Evolutionary conservation across 2,888 invertebrate species (phyloP).

Genomic region (Troides helena): DNA sequence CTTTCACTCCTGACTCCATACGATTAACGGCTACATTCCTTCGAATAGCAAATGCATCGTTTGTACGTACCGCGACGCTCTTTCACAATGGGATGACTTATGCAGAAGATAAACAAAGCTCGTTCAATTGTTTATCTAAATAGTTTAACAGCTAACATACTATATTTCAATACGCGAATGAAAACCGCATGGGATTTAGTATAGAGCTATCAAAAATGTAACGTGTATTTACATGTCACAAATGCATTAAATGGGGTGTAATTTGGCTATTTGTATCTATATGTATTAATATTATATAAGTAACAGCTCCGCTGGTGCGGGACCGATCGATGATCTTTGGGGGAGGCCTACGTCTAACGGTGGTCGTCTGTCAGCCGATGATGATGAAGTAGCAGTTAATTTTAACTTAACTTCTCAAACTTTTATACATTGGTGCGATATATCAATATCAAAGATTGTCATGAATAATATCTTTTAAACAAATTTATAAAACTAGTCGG

Average conservation of each 20-base stretch:
- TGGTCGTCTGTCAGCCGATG: too few species aligned
- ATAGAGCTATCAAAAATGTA: too few species aligned
- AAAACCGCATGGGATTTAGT: too few species aligned
- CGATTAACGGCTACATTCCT: constrained; percentile 17
- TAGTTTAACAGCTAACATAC: constrained; percentile 14
- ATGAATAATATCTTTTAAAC: not conserved
- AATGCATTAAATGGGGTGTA: too few species aligned
- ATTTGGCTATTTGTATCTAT: not conserved
- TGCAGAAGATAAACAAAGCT: constrained; percentile 27
- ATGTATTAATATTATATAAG: not conserved
- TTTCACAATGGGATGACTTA: constrained; percentile 29
- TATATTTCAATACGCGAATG: not conserved
- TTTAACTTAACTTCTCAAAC: not conserved
- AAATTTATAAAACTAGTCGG: not conserved
- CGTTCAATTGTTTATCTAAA: constrained; percentile 3
- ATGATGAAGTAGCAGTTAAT: not conserved
- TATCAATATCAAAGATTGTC: not conserved
- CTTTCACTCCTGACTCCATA: constrained; percentile 30
- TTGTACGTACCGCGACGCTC: constrained; percentile 15
- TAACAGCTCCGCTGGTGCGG: too few species aligned
- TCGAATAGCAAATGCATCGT: constrained; percentile 27
- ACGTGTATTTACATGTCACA: too few species aligned
- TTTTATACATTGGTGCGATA: not conserved
- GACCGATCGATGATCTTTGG: too few species aligned
- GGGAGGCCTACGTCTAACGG: too few species aligned